Evolutionary conservation across 2,797 vertebrate genomes (phyloP), one percentile per base, ranked within the genome.

Genomic region (Champsocephalus gunnari): DNA sequence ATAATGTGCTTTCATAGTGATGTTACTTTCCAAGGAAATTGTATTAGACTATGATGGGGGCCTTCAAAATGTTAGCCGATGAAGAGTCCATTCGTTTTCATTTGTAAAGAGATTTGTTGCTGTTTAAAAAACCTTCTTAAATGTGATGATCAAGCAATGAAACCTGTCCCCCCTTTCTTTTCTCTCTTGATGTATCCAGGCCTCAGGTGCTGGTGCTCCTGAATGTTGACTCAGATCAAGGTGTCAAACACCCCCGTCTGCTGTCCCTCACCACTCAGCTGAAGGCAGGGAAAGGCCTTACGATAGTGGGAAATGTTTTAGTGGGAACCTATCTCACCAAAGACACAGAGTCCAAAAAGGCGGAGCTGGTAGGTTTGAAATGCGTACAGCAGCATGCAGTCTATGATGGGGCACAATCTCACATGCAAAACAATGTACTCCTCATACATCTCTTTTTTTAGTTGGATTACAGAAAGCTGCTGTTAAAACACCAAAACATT

Each of bases 251-350:
- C 72, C 96, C 97, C 1, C 95, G 97, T 12, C 91, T 99, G 75
- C 95, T 99, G 75, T 98, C 97, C 73, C 87, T 99, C 71, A 97
- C 96, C 57, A 95, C 95, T 0, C 98, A 99, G 89, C 91, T 99
- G 77, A 99, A 99, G 89, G 98, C 98, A 0, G 98, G 98, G 50
- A 99, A 97, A 92, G 98, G 98, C 58, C 92, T 99, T 68, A 98
- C 98, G 9, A 99, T 99, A 2, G 97, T 98, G 84, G 97, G 96
- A 66, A 96, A 96, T 1, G 96, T 99, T 59, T 89, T 99, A 63
- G 94, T 97, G 85, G 98, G 97, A 70, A 95, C 96, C 5, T 99
- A 96, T 80, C 94, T 99, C 89, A 96, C 96, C 84, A 97, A 95
- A 89, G 96, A 96, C 0, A 0, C 64, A 0, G 96, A 99, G 84